Evolutionary conservation across 2,797 vertebrate genomes (phyloP).

Genomic region (Poecile montanus): DNA sequence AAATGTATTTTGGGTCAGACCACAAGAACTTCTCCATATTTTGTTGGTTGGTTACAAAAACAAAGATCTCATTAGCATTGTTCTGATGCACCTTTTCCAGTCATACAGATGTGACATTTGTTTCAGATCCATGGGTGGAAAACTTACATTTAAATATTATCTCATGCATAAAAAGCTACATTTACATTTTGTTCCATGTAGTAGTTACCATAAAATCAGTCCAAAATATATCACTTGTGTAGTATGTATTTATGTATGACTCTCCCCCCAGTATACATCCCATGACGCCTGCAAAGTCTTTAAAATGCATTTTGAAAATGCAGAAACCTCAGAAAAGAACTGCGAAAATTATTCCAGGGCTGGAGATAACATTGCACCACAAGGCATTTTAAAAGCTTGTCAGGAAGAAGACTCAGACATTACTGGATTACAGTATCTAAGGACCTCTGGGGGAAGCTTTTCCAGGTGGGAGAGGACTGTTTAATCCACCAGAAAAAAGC

Average conservation of each 20-base stretch:
- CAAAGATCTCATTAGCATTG: neutral
- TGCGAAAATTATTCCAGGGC: neutral
- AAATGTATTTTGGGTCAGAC: neutral
- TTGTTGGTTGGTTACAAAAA: neutral
- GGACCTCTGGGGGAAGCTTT: neutral
- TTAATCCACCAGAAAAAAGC: conserved; percentile 12
- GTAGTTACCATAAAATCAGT: neutral
- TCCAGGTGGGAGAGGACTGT: neutral
- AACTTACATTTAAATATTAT: neutral
- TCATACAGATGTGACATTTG: neutral
- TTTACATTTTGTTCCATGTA: neutral
- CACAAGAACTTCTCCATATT: neutral
- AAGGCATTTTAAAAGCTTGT: neutral
- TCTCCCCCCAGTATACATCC: neutral
- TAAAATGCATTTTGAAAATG: conserved; percentile 31
- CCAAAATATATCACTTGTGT: neutral
- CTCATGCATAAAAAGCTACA: neutral
- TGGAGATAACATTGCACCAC: neutral
- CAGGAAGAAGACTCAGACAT: neutral
- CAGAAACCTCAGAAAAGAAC: conserved; percentile 2
- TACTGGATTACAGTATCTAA: neutral
- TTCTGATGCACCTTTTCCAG: neutral
- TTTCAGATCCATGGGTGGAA: neutral
- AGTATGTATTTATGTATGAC: neutral
- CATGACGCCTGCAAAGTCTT: neutral